A percentile compares a stretch with the other conserved stretches of the same genome.
Conservation (phyloP, 1,140 invertebrate species). For the Drosophila auraria region DNA sequence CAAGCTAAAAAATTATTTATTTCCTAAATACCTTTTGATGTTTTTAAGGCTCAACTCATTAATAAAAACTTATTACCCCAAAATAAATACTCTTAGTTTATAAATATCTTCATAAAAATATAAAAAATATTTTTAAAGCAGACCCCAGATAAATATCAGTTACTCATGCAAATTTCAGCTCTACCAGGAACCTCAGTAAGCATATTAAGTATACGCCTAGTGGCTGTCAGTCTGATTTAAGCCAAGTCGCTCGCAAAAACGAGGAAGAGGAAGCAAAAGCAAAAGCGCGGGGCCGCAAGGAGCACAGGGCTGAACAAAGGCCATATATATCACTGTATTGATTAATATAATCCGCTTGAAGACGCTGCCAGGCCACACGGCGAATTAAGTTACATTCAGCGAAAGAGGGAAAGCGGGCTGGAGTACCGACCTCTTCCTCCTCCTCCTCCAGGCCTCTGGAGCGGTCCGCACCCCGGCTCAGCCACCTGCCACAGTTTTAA, state of each 20-base stretch:
- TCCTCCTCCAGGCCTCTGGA: conserved; percentile 3
- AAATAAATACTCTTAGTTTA: too few relatives aligned
- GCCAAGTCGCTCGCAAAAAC: conserved; percentile 26
- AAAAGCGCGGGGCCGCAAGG: conserved; percentile 14
- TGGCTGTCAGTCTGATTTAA: conserved; percentile 44
- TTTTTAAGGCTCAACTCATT: too few relatives aligned
- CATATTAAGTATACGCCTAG: conserved; percentile 76
- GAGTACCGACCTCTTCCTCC: neutral
- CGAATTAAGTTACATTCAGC: conserved; percentile 70
- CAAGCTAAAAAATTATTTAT: too few relatives aligned
- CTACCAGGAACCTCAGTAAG: neutral
- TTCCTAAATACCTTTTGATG: too few relatives aligned
- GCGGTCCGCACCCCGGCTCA: conserved; percentile 39
- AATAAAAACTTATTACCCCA: too few relatives aligned
- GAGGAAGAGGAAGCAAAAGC: conserved; percentile 18
- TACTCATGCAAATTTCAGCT: neutral
- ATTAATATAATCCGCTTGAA: conserved; percentile 85
- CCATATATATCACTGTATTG: conserved; percentile 71
- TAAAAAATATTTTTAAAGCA: neutral
- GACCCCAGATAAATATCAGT: too few relatives aligned
- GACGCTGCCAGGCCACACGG: conserved; percentile 62
- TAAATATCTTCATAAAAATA: too few relatives aligned
- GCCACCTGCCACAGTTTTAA: conserved; percentile 78
- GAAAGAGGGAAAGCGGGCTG: neutral
- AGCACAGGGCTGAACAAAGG: conserved; percentile 45